These are phyloP conservation scores for Bicyclus anynana DNA, from an alignment of 1,140 invertebrate genomes.

Conservation along the genomic window DNA sequence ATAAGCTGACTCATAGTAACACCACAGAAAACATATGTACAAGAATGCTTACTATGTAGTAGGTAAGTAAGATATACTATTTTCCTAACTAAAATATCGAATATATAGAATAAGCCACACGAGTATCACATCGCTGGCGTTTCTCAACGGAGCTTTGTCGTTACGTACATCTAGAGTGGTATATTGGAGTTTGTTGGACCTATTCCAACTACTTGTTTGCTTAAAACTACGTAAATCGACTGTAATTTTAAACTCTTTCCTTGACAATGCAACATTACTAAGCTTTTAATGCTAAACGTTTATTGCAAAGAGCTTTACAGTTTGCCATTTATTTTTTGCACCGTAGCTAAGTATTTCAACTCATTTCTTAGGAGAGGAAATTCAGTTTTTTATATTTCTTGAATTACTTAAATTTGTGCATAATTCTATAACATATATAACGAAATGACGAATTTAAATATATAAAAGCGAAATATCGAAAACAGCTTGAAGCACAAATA, in stretches of 20 bases:
- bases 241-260: conserved; percentile 9
- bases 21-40: no score
- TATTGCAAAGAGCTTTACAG: background rate
- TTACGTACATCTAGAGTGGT: background rate
- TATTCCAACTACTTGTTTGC: conserved; percentile 9
- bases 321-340: background rate
- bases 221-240: conserved; percentile 10
- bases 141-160: conserved; percentile 9
- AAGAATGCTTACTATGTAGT: background rate
- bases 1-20: no score
- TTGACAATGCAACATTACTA: conserved; percentile 6
- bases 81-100: background rate
- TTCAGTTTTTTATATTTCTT: no score
- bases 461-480: no score
- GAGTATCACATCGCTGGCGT: background rate
- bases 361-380: background rate
- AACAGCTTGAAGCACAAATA: no score
- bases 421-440: no score
- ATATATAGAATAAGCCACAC: background rate
- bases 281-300: background rate
- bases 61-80: no score
- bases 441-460: no score
- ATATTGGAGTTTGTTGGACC: conserved; percentile 10
- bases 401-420: no score
- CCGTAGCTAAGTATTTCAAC: background rate